These are phyloP conservation scores for Diglossa cyanea DNA, from an alignment of 2,797 vertebrate species.

Conservation along the genomic window DNA sequence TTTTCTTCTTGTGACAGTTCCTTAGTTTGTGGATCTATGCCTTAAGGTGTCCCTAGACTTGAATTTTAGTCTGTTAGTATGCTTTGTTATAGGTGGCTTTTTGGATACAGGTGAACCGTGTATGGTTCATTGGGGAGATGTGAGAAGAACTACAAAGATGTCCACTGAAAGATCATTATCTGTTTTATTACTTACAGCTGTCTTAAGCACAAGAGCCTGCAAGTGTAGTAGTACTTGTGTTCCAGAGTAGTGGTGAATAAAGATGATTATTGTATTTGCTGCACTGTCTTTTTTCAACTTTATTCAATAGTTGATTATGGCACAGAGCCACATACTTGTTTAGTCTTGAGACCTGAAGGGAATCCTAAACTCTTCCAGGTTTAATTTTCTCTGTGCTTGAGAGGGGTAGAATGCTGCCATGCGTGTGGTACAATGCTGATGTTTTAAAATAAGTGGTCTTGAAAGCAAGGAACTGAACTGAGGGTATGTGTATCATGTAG, in stretches of 20 bases:
- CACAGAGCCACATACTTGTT: background rate
- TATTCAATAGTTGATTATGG: background rate
- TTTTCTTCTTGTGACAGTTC: background rate
- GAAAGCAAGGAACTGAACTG: background rate
- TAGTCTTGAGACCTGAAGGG: background rate
- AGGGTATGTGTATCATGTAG: background rate
- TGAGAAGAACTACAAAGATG: background rate
- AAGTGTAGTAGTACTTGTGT: background rate
- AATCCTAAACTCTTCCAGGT: background rate
- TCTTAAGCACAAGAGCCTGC: background rate
- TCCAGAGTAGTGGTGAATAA: background rate
- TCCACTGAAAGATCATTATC: background rate
- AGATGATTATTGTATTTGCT: background rate
- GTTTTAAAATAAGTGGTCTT: background rate
- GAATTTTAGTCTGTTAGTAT: background rate
- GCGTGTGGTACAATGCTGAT: background rate
- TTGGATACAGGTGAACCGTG: background rate
- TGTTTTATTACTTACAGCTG: background rate
- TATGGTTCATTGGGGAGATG: background rate
- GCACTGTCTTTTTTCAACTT: background rate
- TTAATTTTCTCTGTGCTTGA: background rate
- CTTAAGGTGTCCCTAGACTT: background rate
- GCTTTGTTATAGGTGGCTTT: background rate
- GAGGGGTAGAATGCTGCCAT: background rate
- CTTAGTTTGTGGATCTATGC: background rate